Conservation (phyloP, 2,113 vertebrate species). For the Dendrocopos noguchii region DNA sequence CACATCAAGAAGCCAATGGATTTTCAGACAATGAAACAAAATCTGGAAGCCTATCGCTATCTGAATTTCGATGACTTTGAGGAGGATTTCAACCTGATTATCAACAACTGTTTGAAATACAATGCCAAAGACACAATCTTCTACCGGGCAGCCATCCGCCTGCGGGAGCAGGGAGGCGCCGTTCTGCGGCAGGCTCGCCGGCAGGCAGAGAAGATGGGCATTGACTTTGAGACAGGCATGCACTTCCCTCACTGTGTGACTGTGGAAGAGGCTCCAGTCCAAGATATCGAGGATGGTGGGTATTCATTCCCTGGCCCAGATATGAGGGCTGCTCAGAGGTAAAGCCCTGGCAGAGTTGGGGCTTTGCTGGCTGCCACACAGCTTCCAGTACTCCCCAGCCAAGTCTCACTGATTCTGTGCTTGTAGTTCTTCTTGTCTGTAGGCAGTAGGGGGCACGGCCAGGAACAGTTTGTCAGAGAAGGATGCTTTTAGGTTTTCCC, state of each 20-base stretch:
- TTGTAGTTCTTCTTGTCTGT: not conserved
- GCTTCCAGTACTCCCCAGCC: not conserved
- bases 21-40: slow-evolving; percentile 98
- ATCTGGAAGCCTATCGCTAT: slow-evolving; percentile 93
- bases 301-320: not conserved
- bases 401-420: not conserved
- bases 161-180: slow-evolving; percentile 88
- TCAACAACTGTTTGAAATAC: slow-evolving; percentile 99
- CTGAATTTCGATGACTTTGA: slow-evolving; percentile 96
- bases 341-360: not conserved
- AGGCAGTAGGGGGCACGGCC: not conserved
- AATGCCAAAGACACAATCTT: slow-evolving; percentile 99
- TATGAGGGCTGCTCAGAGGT: not conserved
- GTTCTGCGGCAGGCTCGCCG: slow-evolving; percentile 91
- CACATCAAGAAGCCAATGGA: slow-evolving; percentile 99
- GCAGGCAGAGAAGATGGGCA: slow-evolving; percentile 95
- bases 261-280: slow-evolving; percentile 81
- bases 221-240: slow-evolving; percentile 96
- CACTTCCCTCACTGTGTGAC: slow-evolving; percentile 89
- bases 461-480: not conserved
- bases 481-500: not conserved
- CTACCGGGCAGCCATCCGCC: slow-evolving; percentile 92
- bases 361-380: not conserved
- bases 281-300: slow-evolving; percentile 78
- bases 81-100: slow-evolving; percentile 95